Base-by-base conservation (phyloP, 2,797 vertebrate genomes). In the Cyprinodon diabolis region DNA sequence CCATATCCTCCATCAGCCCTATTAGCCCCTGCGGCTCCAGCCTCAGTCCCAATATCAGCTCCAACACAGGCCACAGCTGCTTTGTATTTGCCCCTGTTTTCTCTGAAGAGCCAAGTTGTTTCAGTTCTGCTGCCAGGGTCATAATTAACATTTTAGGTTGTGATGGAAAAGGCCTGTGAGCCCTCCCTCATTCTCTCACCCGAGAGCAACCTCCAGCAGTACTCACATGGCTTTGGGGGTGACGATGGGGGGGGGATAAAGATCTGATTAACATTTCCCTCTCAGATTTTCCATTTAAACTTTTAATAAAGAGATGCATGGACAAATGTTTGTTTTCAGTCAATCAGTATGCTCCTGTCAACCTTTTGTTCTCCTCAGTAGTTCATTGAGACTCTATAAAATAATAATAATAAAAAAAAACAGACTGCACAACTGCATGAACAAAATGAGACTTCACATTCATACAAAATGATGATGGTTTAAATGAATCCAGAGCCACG, bases 61-160 rank as follows among this genome's bases (percentile, higher is more conserved):
- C 78, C 87, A 89, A 84, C 83, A 84, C 90, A 90, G 84, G 79
- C 88, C 88, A 89, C 96, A 95, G 94, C 94, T 96, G 96, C 92
- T 96, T 96, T 94, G 91, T 93, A 93, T 95, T 96, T 95, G 95
- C 63, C 75, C 68, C 58, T 93, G 91, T 91, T 90, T 91, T 92
- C 93, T 90, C 90, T 80, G 84, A 83, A 90, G 93, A 93, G 92
- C 91, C 92, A 81, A 78, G 80, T 76, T 80, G 84, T 88, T 94
- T 95, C 93, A 93, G 95, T 96, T 96, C 94, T 94, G 91, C 90
- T 94, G 95, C 92, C 92, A 94, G 92, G 92, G 76, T 93, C 92
- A 84, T 95, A 95, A 96, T 95, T 95, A 95, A 94, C 95, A 95
- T 95, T 95, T 95, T 93, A 95, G 88, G 91, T 94, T 83, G 94